Base-by-base conservation (phyloP, 1,140 invertebrate species). In the Trichonephila clavata region DNA sequence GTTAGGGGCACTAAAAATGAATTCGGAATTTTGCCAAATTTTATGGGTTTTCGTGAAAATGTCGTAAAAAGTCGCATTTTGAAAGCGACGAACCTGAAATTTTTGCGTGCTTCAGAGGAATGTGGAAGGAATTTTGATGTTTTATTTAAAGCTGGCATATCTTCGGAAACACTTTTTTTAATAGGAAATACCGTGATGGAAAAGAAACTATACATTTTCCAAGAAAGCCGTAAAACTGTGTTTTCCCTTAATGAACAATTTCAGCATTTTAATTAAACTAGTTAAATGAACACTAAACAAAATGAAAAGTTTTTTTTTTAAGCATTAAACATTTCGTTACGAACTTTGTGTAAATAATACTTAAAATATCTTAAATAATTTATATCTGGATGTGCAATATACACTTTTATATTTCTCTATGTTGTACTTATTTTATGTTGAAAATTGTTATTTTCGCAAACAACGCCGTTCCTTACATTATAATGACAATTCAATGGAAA, bases 1-100 rank as follows among this genome's bases (percentile, higher is more conserved):
- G 81, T 16, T 20, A 50, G 7, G n/a, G 21, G 27, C 14, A 24
- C 50, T 39, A 61, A 86, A 86, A 86, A 86, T 86, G 60, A 86
- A 63, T 86, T 86, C 84, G 84, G 60, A 63, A 86, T 61, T 86
- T 63, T 57, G 57, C 84, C 60, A 60, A 63, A 63, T 86, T 86
- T 86, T 86, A 86, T 86, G 84, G 60, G 57, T n/a, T 63, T 61
- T n/a, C 84, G 71, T 1, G 71, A 27, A 63, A 60, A 39, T 24
- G 18, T 61, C 81, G 60, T 86, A 63, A 61, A 32, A 86, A 61
- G 57, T 59, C 14, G 16, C 50, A 39, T 86, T 32, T 86, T 61
- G 20, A 86, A 86, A 2, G 20, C 60, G 32, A n/a, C 59, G 20
- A 39, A 86, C 59, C n/a, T 32, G 59, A 86, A 86, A 86, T 14